Conservation (phyloP, 1,140 invertebrate species). For the Euura saliciscinereae region DNA sequence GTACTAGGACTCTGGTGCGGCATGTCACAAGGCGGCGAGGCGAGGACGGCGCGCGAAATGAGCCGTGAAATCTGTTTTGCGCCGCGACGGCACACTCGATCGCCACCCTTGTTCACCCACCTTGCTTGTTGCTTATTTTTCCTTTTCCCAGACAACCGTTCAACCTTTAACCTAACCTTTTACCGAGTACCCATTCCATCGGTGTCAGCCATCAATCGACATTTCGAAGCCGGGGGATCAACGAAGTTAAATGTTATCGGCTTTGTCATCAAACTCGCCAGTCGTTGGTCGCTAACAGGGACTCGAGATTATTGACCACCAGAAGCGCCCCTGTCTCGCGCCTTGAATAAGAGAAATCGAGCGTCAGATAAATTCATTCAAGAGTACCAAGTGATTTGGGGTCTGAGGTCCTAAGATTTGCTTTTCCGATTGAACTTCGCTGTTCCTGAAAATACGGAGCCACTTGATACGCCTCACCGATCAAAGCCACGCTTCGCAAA, state of each 20-base stretch:
- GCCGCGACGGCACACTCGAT: neutral
- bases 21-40: neutral
- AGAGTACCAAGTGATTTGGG: neutral
- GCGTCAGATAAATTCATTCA: neutral
- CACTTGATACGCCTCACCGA: slow-evolving; percentile 55
- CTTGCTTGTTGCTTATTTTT: neutral
- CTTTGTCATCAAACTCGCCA: neutral
- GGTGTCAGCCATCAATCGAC: neutral
- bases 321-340: too few relatives aligned
- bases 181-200: neutral
- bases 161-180: slow-evolving; percentile 1
- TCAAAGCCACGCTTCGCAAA: slow-evolving; percentile 55
- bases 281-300: neutral
- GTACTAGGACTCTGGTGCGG: neutral
- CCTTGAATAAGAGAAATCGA: neutral
- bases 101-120: neutral
- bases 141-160: neutral
- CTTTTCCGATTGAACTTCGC: slow-evolving; percentile 56
- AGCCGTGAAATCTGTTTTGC: slow-evolving; percentile 3
- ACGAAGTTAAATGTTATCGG: neutral
- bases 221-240: neutral
- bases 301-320: neutral
- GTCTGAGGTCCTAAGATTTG: slow-evolving; percentile 47
- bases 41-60: neutral
- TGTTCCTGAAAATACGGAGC: slow-evolving; percentile 30